Conservation (phyloP, 2,797 vertebrate genomes). For the Neosalanx taihuensis region DNA sequence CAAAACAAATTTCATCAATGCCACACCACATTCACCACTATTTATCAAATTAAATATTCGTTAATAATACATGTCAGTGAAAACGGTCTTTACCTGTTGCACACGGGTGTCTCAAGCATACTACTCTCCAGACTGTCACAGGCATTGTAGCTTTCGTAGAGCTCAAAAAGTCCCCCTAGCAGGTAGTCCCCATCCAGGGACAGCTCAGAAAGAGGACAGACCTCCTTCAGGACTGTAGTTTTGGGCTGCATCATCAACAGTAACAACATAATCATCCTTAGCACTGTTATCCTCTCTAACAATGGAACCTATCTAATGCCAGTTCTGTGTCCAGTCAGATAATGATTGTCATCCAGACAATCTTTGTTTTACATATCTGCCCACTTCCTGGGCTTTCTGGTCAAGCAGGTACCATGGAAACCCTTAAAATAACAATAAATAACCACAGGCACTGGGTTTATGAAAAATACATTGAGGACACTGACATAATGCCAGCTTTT, state of each 20-base stretch:
- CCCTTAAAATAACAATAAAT: no score
- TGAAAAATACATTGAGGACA: no score
- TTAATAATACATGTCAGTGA: no score
- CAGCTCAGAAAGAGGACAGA: not conserved
- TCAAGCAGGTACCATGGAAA: no score
- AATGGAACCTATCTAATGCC: not conserved
- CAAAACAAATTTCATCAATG: no score
- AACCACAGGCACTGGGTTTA: no score
- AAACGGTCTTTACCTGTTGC: not conserved
- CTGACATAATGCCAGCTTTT: no score
- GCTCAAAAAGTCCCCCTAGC: constrained; percentile 4
- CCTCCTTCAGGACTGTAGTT: not conserved
- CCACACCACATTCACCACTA: no score
- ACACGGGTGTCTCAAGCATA: not conserved
- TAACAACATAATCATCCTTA: not conserved
- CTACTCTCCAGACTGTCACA: not conserved
- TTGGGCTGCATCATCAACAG: not conserved
- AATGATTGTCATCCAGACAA: no score
- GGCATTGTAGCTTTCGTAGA: not conserved
- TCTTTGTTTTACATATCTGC: constrained; percentile 1
- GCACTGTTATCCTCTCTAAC: no score
- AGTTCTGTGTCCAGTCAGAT: not conserved
- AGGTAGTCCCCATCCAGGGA: not conserved
- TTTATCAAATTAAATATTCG: no score
- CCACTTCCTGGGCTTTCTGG: not conserved